Percentiles rank a stretch among this genome's conserved stretches.
phyloP scores from a whole-genome alignment of 2,113 vertebrate species.

The Sclerurus mexicanus region DNA sequence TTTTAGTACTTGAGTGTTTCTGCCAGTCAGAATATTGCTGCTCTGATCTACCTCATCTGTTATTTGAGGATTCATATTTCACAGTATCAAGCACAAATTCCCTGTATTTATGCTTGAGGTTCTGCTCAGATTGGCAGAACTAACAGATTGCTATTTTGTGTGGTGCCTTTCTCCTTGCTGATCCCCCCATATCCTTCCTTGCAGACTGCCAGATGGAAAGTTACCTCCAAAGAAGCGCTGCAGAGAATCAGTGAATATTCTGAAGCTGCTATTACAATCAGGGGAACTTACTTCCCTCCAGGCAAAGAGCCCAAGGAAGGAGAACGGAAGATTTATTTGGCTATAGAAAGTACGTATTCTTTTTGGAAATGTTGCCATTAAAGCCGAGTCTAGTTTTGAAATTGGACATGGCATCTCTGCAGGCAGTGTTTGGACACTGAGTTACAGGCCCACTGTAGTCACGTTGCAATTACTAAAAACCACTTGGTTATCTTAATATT shows the following conservation, averaged over 20 bases:
- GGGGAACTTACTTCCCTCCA: conserved; percentile 97
- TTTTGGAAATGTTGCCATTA: not conserved
- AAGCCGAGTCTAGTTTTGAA: not conserved
- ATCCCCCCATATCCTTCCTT: not conserved
- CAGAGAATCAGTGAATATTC: conserved; percentile 99
- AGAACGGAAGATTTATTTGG: conserved; percentile 97
- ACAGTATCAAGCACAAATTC: not conserved
- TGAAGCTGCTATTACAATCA: conserved; percentile 97
- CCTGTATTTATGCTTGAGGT: not conserved
- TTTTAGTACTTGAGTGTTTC: not conserved
- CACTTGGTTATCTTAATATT: not conserved
- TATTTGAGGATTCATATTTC: not conserved
- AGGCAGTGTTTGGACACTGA: not conserved
- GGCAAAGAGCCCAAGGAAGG: conserved; percentile 99
- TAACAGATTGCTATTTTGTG: not conserved
- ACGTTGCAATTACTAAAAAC: not conserved
- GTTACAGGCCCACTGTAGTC: not conserved
- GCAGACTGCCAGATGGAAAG: conserved; percentile 99
- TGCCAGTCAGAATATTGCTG: not conserved
- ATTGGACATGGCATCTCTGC: not conserved
- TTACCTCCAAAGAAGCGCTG: conserved; percentile 96
- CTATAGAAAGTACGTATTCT: conserved; percentile 91
- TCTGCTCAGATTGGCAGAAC: not conserved
- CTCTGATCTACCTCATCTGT: not conserved
- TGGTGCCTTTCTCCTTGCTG: not conserved